Conservation (phyloP, 2,113 vertebrate species). For the Bubo bubo region DNA sequence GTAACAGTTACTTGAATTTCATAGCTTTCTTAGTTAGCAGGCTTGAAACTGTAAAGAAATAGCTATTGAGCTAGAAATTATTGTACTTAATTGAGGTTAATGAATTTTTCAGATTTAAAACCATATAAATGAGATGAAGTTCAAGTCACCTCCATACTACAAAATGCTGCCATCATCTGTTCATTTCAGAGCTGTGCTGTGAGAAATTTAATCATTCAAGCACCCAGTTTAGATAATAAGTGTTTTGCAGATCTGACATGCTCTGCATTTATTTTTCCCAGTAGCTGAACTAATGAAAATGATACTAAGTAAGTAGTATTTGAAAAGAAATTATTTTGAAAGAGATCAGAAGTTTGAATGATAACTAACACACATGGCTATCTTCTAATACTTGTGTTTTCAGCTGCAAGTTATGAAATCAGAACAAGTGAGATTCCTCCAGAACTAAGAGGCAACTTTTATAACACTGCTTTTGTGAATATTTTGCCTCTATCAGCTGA, state of each 20-base stretch:
- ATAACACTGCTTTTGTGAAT: constrained; percentile 43
- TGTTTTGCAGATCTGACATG: neutral
- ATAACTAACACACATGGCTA: neutral
- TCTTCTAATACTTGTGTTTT: constrained; percentile 25
- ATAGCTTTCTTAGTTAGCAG: too few relatives aligned
- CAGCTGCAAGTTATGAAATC: constrained; percentile 72
- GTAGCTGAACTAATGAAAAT: neutral
- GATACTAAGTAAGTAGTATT: neutral
- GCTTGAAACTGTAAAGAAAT: too few relatives aligned
- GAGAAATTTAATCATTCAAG: neutral
- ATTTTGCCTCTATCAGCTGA: constrained; percentile 40
- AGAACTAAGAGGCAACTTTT: constrained; percentile 60
- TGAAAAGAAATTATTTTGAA: neutral
- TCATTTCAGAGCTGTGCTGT: neutral
- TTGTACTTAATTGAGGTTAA: too few relatives aligned
- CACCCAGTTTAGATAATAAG: neutral
- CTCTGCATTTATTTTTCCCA: neutral
- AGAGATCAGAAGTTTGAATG: neutral
- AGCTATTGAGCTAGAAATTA: too few relatives aligned
- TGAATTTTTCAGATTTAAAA: too few relatives aligned
- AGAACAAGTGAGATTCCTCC: constrained; percentile 55
- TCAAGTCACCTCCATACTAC: too few relatives aligned
- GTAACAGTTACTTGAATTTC: too few relatives aligned
- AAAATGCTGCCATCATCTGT: neutral
- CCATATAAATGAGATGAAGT: too few relatives aligned